Conservation (phyloP, 2,113 vertebrate species). For the Penelope pileata region DNA sequence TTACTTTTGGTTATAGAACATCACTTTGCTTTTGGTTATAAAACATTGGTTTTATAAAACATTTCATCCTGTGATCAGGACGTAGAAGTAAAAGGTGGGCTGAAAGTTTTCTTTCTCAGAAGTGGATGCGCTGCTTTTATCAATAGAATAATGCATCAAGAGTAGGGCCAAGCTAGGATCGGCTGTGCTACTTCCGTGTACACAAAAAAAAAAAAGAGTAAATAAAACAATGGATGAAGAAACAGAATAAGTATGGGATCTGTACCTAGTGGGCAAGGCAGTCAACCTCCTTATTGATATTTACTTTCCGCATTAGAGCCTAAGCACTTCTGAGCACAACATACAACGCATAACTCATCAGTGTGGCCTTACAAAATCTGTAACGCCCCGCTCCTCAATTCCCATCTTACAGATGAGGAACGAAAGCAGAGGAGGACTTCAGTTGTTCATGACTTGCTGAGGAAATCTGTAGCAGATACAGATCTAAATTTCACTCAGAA, state of each 20-base stretch:
- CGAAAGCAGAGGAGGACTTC: not conserved
- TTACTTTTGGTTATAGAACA: conserved; percentile 31
- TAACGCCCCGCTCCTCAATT: not conserved
- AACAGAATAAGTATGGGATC: not conserved
- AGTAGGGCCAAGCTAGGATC: not conserved
- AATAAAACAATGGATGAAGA: not conserved
- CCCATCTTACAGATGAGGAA: not conserved
- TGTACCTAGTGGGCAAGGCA: not conserved
- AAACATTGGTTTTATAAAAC: conserved; percentile 15
- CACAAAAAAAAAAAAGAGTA: not conserved
- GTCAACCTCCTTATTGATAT: not conserved
- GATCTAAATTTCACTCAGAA: not conserved
- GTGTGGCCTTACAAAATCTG: not conserved
- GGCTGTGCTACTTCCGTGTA: not conserved
- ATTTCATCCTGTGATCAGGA: not conserved
- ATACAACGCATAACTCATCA: not conserved
- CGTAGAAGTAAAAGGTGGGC: not conserved
- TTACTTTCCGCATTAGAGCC: not conserved
- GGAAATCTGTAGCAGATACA: not conserved
- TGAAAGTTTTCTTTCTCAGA: not conserved
- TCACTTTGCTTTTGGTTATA: conserved; percentile 31
- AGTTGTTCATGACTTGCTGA: not conserved
- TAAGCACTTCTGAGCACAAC: not conserved
- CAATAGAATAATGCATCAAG: not conserved
- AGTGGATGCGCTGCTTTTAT: not conserved